These are phyloP conservation scores for Stenichneumon culpator DNA, from an alignment of 2,888 invertebrate species.

Conservation along the genomic window DNA sequence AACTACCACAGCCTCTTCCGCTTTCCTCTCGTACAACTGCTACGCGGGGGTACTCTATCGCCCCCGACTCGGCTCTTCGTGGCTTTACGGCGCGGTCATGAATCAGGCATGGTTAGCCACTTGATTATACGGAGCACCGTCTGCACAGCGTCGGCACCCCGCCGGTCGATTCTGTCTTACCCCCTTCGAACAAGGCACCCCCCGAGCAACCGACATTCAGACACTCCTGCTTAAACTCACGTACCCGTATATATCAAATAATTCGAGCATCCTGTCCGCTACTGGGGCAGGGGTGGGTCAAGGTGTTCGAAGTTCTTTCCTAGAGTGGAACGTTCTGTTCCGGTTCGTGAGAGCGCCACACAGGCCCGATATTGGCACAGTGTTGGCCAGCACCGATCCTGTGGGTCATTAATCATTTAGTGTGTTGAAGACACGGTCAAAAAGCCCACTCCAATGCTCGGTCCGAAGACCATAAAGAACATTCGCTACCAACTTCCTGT, in stretches of 20 bases:
- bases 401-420: neutral
- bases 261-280: neutral
- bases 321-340: neutral
- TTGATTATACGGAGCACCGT: conserved; percentile 73
- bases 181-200: conserved; percentile 19
- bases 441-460: no score
- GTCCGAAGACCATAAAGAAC: no score
- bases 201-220: conserved; percentile 1
- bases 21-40: conserved; percentile 30
- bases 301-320: neutral
- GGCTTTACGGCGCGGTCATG: conserved; percentile 71
- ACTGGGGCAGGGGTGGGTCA: neutral
- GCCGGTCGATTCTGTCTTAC: conserved; percentile 33
- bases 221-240: conserved; percentile 22
- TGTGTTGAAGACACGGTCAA: neutral
- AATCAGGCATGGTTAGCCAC: conserved; percentile 78
- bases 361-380: neutral
- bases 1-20: conserved; percentile 6
- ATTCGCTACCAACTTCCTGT: no score
- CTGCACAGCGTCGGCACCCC: conserved; percentile 35
- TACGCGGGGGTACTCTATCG: conserved; percentile 51
- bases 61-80: conserved; percentile 60
- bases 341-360: neutral
- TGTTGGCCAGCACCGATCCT: neutral
- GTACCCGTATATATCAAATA: neutral